phyloP scores from a whole-genome alignment of 2,888 invertebrate genomes.

The Heteromurus nitidus region DNA sequence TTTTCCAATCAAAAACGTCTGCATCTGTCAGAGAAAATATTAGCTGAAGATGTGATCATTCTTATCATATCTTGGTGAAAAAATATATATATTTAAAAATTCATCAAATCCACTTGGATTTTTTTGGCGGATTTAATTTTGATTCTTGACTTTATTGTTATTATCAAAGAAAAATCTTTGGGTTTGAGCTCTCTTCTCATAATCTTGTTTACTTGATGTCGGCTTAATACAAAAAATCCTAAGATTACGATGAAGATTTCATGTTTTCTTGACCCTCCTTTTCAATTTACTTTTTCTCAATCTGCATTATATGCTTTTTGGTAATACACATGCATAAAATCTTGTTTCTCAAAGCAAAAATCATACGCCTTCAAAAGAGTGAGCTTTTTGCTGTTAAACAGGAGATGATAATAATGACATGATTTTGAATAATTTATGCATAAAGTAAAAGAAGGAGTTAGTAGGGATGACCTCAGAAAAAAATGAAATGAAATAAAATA shows the following conservation, averaged over 20 bases:
- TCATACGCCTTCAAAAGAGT: neutral
- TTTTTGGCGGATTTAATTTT: constrained; percentile 15
- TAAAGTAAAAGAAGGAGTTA: neutral
- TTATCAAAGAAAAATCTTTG: constrained; percentile 4
- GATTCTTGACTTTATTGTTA: constrained; percentile 11
- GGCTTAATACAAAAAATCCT: constrained; percentile 40
- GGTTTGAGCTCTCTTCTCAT: neutral
- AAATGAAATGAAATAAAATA: too few species aligned
- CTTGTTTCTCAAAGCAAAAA: constrained; percentile 3
- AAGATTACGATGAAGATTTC: constrained; percentile 40
- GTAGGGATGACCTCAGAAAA: neutral
- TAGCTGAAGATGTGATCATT: neutral
- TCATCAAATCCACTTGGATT: too few species aligned
- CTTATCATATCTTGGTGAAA: too few species aligned
- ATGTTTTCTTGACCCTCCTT: constrained; percentile 31
- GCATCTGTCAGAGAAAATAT: neutral
- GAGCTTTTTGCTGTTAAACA: too few species aligned
- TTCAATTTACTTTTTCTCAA: constrained; percentile 24
- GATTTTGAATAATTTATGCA: constrained; percentile 8
- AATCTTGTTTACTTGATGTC: constrained; percentile 40
- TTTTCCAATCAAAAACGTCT: constrained; percentile 6
- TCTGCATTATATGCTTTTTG: neutral
- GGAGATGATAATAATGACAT: constrained; percentile 1
- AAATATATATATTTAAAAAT: too few species aligned
- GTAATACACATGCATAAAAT: neutral